These are phyloP conservation scores for Xiphias gladius DNA, from an alignment of 2,113 vertebrate species.

Conservation along the genomic window DNA sequence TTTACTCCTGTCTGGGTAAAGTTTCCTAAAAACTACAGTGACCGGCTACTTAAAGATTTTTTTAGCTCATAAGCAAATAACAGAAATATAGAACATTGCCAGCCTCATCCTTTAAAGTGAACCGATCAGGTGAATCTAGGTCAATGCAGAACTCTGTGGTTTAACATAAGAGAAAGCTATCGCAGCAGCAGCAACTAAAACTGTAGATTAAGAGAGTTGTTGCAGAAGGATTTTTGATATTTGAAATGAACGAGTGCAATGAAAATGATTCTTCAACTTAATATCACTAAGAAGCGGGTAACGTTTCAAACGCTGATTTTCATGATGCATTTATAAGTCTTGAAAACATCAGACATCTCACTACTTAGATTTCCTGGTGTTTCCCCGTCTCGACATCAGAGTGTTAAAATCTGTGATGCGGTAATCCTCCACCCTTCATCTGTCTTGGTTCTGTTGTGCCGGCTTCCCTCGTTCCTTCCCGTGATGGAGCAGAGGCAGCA, in stretches of 20 bases:
- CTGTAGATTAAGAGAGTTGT: too few relatives aligned
- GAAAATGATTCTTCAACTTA: too few relatives aligned
- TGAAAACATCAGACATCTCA: neutral
- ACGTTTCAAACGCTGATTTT: neutral
- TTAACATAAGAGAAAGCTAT: neutral
- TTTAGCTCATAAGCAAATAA: too few relatives aligned
- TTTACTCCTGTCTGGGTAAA: neutral
- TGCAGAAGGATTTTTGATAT: neutral
- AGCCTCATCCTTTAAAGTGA: neutral
- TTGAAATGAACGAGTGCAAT: neutral
- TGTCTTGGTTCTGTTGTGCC: constrained; percentile 26
- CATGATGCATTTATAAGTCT: neutral
- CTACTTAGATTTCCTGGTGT: neutral
- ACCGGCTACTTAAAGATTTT: too few relatives aligned
- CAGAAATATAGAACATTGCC: neutral
- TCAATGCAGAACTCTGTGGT: neutral
- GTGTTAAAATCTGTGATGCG: constrained; percentile 1
- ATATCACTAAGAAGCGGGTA: neutral
- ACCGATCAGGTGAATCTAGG: neutral
- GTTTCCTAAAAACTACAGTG: too few relatives aligned
- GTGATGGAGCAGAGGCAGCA: constrained; percentile 17
- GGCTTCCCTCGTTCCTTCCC: neutral
- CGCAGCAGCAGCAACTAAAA: neutral
- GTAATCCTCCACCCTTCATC: constrained; percentile 32
- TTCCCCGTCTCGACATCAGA: constrained; percentile 2